Evolutionary conservation across 2,113 vertebrate genomes (phyloP).

Genomic region (Sakesphorus luctuosus): DNA sequence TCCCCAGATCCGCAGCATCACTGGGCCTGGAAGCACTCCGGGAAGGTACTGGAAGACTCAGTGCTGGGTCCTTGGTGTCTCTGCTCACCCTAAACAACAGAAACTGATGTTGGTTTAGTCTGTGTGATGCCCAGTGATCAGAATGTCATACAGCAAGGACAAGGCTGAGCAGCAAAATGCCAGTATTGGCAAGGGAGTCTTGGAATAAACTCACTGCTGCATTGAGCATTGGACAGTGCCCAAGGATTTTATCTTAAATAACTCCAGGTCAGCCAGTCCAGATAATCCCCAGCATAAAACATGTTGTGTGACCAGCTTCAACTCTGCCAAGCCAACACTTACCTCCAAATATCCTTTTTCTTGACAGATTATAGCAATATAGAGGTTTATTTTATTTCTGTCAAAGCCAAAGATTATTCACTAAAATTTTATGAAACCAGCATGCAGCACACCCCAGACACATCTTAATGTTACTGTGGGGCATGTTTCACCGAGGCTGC

Average conservation of each 20-base stretch:
- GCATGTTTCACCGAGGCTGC: not conserved
- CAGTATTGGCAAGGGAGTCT: not conserved
- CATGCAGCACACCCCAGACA: accelerated
- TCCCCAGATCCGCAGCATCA: accelerated
- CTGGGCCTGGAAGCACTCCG: not conserved
- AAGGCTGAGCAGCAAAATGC: not conserved
- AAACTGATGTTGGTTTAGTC: accelerated
- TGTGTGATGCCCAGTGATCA: accelerated
- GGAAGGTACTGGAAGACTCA: not conserved
- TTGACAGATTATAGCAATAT: not conserved
- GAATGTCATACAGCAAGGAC: not conserved
- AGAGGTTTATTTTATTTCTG: constrained; percentile 3
- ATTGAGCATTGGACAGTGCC: constrained; percentile 4
- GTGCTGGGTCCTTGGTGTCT: not conserved
- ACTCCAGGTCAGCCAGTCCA: not conserved
- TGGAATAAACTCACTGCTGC: not conserved
- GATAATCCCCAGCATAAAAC: not conserved
- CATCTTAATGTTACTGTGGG: not conserved
- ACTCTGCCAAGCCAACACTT: not conserved
- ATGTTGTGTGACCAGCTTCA: not conserved
- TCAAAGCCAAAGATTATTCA: constrained; percentile 25
- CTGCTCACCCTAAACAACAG: constrained; percentile 34
- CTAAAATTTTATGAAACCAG: not conserved
- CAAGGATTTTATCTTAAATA: constrained; percentile 51
- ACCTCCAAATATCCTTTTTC: not conserved